These are phyloP conservation scores for Parnassius mnemosyne DNA, from an alignment of 2,888 invertebrate species.

Conservation along the genomic window DNA sequence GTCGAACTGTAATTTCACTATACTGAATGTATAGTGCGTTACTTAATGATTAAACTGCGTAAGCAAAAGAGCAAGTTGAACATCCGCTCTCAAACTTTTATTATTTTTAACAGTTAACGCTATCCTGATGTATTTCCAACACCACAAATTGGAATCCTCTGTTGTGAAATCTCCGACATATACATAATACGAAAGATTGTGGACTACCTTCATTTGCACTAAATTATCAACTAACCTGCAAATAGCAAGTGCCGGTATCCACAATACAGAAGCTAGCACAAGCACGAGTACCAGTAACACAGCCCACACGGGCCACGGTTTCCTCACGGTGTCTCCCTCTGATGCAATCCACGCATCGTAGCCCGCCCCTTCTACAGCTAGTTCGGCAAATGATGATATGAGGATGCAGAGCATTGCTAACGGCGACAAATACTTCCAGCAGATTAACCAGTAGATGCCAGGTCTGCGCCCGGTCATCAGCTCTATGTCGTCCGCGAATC, in stretches of 20 bases:
- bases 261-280: conserved; percentile 89
- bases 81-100: too few relatives aligned
- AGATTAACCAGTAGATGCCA: conserved; percentile 94
- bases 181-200: too few relatives aligned
- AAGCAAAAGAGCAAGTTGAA: too few relatives aligned
- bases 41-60: too few relatives aligned
- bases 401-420: conserved; percentile 93
- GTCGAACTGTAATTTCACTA: too few relatives aligned
- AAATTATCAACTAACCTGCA: conserved; percentile 81
- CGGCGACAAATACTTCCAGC: conserved; percentile 97
- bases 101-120: too few relatives aligned
- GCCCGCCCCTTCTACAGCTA: conserved; percentile 89
- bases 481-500: conserved; percentile 96
- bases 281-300: conserved; percentile 86
- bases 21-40: too few relatives aligned
- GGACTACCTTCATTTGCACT: too few relatives aligned
- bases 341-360: conserved; percentile 91
- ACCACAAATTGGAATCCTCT: too few relatives aligned
- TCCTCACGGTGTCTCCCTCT: conserved; percentile 85
- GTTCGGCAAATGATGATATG: conserved; percentile 89
- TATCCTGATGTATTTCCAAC: too few relatives aligned
- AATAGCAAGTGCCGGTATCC: conserved; percentile 92
- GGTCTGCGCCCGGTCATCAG: conserved; percentile 96
- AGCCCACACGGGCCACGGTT: conserved; percentile 94
- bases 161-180: too few relatives aligned